Evolutionary conservation across 2,113 vertebrate genomes (phyloP), one percentile per base, ranked within the genome.

Genomic region (Baryphthengus martii): DNA sequence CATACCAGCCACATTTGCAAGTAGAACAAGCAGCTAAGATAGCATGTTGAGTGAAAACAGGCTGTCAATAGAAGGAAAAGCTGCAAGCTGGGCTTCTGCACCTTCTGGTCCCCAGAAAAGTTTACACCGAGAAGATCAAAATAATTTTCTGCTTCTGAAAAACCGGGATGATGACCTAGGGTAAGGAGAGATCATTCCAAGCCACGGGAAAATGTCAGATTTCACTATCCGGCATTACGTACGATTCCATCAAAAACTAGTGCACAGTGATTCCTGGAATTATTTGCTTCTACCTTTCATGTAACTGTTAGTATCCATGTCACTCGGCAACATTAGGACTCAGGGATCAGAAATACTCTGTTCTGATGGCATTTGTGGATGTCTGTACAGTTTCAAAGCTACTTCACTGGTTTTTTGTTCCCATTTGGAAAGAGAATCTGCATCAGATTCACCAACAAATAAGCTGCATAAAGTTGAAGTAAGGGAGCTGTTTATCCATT

Each of bases 1-100:
- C 26, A 13, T 35, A 89, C 81, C 68, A 95, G 68, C 58, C 45
- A 87, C 56, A 90, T 71, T 74, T 92, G 68, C 76, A 95, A 91
- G 80, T 28, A 71, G 78, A 95, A 70, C 58, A 53, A 93, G 52
- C 40, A 91, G 82, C 81, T 91, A 94, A 90, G 90, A 74, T 25
- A 61, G 2, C 29, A 39, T 6, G 26, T 31, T 68, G 88, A 93
- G 55, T 52, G 58, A 91, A 89, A 96, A 82, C 58, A 91, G 40
- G 62, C 37, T 39, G 10, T 47, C 74, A 78, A 55, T 65, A 75
- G 19, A 78, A 91, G 71, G 85, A 95, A 90, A 83, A 90, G 52
- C 53, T 89, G 66, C 53, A 72, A 86, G 62, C 44, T 39, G 14
- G 24, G 29, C 28, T 70, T 66, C 8, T 53, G 29, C 11, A 23